phyloP scores from a whole-genome alignment of 2,888 invertebrate species.

The Clunio marinus region DNA sequence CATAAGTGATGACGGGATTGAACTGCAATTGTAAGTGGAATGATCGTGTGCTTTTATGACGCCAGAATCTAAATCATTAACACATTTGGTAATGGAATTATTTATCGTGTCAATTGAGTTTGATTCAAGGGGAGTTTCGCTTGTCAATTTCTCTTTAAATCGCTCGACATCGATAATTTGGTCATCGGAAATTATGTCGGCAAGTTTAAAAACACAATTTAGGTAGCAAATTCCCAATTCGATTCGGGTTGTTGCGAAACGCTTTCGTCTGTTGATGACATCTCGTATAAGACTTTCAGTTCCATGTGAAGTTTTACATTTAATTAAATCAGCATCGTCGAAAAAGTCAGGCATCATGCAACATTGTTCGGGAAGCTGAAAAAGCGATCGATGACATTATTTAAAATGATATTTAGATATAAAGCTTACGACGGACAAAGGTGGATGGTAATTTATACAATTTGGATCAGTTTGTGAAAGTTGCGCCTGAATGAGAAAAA shows the following conservation, averaged over 20 bases:
- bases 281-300: background rate
- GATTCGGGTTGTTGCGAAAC: constrained; percentile 35
- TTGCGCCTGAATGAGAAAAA: background rate
- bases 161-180: constrained; percentile 2
- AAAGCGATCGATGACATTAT: background rate
- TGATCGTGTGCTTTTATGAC: background rate
- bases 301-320: constrained; percentile 9
- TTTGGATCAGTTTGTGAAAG: background rate
- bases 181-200: background rate
- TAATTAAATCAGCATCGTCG: constrained; percentile 17
- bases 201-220: constrained; percentile 23
- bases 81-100: constrained; percentile 11
- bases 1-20: constrained; percentile 28
- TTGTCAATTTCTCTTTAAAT: background rate
- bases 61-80: constrained; percentile 20
- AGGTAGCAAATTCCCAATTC: constrained; percentile 36
- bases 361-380: constrained; percentile 25
- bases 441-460: background rate
- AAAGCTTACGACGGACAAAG: background rate
- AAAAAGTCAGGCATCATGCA: constrained; percentile 34
- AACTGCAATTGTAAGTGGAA: background rate
- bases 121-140: constrained; percentile 18
- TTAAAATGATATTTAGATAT: background rate
- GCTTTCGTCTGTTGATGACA: background rate
- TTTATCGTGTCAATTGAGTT: background rate